Evolutionary conservation across 2,113 vertebrate species (phyloP), one percentile per base, ranked within the genome.

Genomic region (Rhinichthys klamathensis): DNA sequence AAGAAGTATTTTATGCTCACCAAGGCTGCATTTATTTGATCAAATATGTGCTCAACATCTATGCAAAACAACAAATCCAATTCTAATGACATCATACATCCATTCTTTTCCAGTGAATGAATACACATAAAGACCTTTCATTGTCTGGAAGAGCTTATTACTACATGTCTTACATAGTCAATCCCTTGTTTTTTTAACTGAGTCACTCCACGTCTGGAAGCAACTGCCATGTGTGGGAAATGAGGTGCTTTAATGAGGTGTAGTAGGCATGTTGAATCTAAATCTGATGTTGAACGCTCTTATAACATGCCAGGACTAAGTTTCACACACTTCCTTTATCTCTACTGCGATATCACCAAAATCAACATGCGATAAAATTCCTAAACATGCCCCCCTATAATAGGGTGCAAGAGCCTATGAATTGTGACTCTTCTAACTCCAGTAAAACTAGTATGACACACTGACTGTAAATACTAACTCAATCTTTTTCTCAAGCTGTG

Each of bases 291-390:
- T 46, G 41, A 51, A 25, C 0, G 18, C 32, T 72, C 61, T 44
- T n/a, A 84, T n/a, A 83, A 88, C 84, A 86, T 86, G 80, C 75
- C 80, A 58, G 73, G 76, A 87, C 86, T 75, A n/a, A 13, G 30
- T n/a, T 69, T 73, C 21, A 12, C 73, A 86, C 63, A 72, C 41
- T 54, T 56, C 8, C 54, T 56, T 21, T 23, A 56, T 56, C 54
- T 83, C 25, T 27, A 27, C 67, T 70, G 32, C 7, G 13, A 70
- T 83, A 83, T 83, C 49, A 35, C 23, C 35, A 73, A 30, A 13
- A 81, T 85, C 63, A 58, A 27, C 30, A 80, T 51, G 38, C 7
- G 11, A 60, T 15, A 32, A 27, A 51, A 78, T 87, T 83, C 61
- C 85, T 78, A 49, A 81, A 80, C 51, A 87, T 13, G n/a, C 75